These are phyloP conservation scores for Netelia inedita DNA, from an alignment of 2,888 invertebrate genomes.

Conservation along the genomic window DNA sequence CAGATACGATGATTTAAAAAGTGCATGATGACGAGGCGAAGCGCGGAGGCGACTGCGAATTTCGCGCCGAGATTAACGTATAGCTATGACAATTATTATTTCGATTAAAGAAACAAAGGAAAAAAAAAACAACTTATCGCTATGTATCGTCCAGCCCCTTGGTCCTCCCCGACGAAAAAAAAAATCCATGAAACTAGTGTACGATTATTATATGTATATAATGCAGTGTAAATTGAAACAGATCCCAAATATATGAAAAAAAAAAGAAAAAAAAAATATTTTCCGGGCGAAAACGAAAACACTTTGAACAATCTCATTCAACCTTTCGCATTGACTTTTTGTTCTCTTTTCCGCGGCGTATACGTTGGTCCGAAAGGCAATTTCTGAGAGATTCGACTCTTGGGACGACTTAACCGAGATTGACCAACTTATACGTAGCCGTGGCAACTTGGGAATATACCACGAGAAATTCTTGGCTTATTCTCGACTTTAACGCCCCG, in stretches of 20 bases:
- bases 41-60: conserved; percentile 37
- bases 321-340: conserved; percentile 18
- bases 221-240: conserved; percentile 79
- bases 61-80: conserved; percentile 57
- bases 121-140: conserved; percentile 20
- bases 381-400: conserved; percentile 57
- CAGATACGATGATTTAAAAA: conserved; percentile 2
- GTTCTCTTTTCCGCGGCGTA: conserved; percentile 24
- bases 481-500: background rate
- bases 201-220: conserved; percentile 77
- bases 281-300: background rate
- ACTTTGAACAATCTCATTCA: conserved; percentile 34
- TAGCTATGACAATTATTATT: conserved; percentile 55
- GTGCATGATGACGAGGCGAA: conserved; percentile 39
- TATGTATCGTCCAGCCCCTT: conserved; percentile 50
- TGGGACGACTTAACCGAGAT: conserved; percentile 60
- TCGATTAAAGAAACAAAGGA: conserved; percentile 12
- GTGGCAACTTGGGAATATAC: background rate
- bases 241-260: conserved; percentile 81
- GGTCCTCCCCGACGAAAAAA: conserved; percentile 22
- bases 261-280: conserved; percentile 60
- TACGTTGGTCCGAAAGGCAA: conserved; percentile 53
- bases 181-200: conserved; percentile 56
- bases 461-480: background rate
- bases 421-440: conserved; percentile 37